These are phyloP conservation scores for Pemphigus obesinymphae DNA, from an alignment of 1,140 invertebrate genomes.

Conservation along the genomic window DNA sequence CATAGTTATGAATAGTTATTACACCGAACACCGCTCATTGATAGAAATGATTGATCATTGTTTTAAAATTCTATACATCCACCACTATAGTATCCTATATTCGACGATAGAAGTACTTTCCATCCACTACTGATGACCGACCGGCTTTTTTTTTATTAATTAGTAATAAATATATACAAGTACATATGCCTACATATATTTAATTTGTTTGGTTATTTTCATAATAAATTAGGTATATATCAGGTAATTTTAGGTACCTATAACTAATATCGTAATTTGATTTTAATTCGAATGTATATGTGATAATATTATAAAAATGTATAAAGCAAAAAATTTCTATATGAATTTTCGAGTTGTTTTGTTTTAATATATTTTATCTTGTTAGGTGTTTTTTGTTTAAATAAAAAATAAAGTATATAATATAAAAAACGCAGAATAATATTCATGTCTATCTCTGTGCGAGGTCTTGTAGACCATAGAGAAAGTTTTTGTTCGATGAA, in stretches of 20 bases:
- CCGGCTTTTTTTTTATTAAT: too few relatives aligned
- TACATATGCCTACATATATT: too few relatives aligned
- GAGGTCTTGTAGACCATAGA: not conserved
- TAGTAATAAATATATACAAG: not conserved
- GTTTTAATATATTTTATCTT: slow-evolving; percentile 23
- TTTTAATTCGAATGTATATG: not conserved
- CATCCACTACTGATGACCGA: too few relatives aligned
- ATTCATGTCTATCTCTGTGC: not conserved
- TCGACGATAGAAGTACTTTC: too few relatives aligned
- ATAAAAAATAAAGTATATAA: slow-evolving; percentile 5
- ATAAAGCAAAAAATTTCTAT: not conserved
- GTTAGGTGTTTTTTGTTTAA: slow-evolving; percentile 18
- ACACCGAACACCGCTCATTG: too few relatives aligned
- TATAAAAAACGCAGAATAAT: not conserved
- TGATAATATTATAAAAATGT: not conserved
- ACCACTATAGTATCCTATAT: too few relatives aligned
- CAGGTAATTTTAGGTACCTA: not conserved
- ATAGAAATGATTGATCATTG: too few relatives aligned
- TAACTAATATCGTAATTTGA: not conserved
- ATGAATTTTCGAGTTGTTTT: not conserved
- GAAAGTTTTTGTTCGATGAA: slow-evolving; percentile 25
- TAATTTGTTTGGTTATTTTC: not conserved
- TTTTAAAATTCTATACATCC: too few relatives aligned
- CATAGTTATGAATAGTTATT: too few relatives aligned
- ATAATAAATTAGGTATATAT: too few relatives aligned